A percentile compares a stretch with the other conserved stretches of the same genome.
Conservation (phyloP, 2,888 invertebrate species). For the Nomada flava region DNA sequence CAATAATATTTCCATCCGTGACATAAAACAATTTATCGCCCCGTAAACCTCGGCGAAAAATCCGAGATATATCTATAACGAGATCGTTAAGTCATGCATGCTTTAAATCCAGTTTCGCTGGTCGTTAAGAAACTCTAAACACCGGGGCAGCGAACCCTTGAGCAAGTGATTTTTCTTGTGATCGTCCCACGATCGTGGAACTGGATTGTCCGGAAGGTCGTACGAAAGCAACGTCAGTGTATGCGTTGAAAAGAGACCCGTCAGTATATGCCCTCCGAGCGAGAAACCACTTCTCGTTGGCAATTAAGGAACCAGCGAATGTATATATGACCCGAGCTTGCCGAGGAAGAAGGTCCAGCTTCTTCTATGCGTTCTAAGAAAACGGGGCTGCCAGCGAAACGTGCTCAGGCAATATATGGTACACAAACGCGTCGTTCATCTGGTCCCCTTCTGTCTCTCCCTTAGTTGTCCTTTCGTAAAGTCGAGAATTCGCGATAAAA, state of each 20-base stretch:
- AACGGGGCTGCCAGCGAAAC: slow-evolving; percentile 41
- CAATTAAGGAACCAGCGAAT: slow-evolving; percentile 61
- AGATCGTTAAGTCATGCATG: slow-evolving; percentile 33
- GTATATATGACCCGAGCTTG: slow-evolving; percentile 49
- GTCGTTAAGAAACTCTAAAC: slow-evolving; percentile 51
- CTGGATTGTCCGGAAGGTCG: slow-evolving; percentile 57
- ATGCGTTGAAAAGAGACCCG: slow-evolving; percentile 44
- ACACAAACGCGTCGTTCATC: slow-evolving; percentile 44
- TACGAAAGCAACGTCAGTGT: slow-evolving; percentile 24
- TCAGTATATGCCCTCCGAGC: slow-evolving; percentile 41
- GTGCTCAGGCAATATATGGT: slow-evolving; percentile 58
- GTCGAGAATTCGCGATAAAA: slow-evolving; percentile 32
- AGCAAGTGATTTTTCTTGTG: slow-evolving; percentile 52
- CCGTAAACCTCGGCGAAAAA: neutral
- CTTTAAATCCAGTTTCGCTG: slow-evolving; percentile 49
- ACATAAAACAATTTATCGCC: neutral
- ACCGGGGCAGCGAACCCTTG: slow-evolving; percentile 41
- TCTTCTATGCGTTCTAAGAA: slow-evolving; percentile 58
- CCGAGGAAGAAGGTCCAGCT: slow-evolving; percentile 53
- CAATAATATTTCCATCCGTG: neutral
- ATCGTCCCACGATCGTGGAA: slow-evolving; percentile 60
- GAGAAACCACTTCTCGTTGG: slow-evolving; percentile 45
- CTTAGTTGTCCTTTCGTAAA: slow-evolving; percentile 36
- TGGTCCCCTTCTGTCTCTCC: slow-evolving; percentile 20
- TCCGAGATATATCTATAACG: slow-evolving; percentile 24